Conservation (phyloP, 2,888 invertebrate genomes). For the Drosophila multiciliata region DNA sequence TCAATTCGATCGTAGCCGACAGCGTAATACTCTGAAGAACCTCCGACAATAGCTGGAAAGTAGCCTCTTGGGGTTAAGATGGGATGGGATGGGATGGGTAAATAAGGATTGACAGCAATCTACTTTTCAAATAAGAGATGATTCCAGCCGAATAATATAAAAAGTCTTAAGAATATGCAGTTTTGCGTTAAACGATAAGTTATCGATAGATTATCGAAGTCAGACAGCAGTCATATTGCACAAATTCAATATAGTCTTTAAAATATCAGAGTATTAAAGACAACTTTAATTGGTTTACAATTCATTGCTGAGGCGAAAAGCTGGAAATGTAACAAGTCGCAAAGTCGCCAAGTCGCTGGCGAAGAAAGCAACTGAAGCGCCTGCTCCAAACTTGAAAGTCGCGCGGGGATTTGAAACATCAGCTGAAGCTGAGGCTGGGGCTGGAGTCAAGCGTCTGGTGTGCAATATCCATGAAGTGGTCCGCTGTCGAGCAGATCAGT, state of each 20-base stretch:
- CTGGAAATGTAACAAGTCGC: slow-evolving; percentile 70
- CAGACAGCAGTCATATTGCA: neutral
- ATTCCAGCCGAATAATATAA: neutral
- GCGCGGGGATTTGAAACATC: neutral
- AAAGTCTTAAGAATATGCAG: neutral
- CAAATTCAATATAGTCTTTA: neutral
- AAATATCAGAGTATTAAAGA: slow-evolving; percentile 43
- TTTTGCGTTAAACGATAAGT: too few relatives aligned
- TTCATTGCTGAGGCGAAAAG: slow-evolving; percentile 74
- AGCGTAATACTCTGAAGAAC: neutral
- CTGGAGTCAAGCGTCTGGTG: slow-evolving; percentile 46
- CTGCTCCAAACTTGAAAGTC: slow-evolving; percentile 23
- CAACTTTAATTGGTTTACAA: slow-evolving; percentile 77
- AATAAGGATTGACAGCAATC: neutral
- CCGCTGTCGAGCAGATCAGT: slow-evolving; percentile 30
- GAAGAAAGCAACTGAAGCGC: slow-evolving; percentile 66
- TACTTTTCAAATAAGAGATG: neutral
- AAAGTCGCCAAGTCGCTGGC: slow-evolving; percentile 42
- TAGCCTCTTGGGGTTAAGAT: neutral
- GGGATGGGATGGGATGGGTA: too few relatives aligned
- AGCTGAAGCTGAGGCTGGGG: slow-evolving; percentile 11
- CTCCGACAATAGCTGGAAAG: neutral
- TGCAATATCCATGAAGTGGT: slow-evolving; percentile 77
- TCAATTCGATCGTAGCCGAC: neutral
- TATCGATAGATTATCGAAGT: neutral